Percentiles rank a stretch among this genome's conserved stretches.
phyloP scores from a whole-genome alignment of 2,888 invertebrate species.

The Hypomecis punctinalis region DNA sequence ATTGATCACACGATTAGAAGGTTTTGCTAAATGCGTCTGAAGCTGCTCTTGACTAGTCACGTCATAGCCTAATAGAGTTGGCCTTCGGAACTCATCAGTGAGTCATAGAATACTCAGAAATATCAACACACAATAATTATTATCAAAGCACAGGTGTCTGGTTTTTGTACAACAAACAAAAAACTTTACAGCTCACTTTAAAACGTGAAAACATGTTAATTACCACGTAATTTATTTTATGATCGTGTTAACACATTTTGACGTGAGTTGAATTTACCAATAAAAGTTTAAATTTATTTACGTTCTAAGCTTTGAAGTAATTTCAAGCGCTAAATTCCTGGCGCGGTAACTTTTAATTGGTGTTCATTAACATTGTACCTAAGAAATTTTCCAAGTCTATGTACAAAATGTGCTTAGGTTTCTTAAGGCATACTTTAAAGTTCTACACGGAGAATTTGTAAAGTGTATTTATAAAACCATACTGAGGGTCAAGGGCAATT shows the following conservation, averaged over 20 bases:
- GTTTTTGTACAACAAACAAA: constrained; percentile 25
- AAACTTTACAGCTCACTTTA: constrained; percentile 9
- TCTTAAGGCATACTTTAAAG: too few relatives aligned
- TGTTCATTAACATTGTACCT: constrained; percentile 16
- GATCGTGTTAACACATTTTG: constrained; percentile 18
- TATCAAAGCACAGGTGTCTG: constrained; percentile 17
- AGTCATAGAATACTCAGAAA: constrained; percentile 19
- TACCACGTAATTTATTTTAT: constrained; percentile 24
- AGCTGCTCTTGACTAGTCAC: constrained; percentile 1
- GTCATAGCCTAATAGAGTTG: constrained; percentile 21
- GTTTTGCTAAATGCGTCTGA: constrained; percentile 4
- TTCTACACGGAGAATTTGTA: too few relatives aligned
- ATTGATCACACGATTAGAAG: neutral
- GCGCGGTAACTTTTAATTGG: constrained; percentile 8
- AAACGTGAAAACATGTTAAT: constrained; percentile 26
- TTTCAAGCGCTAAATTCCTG: constrained; percentile 9
- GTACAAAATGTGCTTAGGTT: neutral
- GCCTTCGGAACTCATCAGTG: constrained; percentile 26
- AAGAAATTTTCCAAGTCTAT: neutral
- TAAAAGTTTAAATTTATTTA: constrained; percentile 10
- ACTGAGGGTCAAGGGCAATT: too few relatives aligned
- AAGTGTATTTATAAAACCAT: too few relatives aligned
- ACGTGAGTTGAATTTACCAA: constrained; percentile 11
- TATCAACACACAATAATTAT: constrained; percentile 7
- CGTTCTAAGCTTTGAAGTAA: neutral